These are phyloP conservation scores for Latheticus oryzae DNA, from an alignment of 2,888 invertebrate genomes.

Conservation along the genomic window DNA sequence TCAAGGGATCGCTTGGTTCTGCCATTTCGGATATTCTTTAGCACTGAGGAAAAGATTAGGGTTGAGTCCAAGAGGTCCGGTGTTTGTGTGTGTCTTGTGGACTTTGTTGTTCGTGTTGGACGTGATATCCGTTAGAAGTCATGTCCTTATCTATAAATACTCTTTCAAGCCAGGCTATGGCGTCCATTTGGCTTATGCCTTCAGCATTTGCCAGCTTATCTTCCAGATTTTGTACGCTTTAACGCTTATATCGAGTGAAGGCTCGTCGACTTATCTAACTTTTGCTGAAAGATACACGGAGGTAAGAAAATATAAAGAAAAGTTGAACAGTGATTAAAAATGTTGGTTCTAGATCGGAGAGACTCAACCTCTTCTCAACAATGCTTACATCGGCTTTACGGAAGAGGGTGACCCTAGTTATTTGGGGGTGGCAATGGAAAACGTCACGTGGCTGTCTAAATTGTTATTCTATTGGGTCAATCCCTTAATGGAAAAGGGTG, in stretches of 20 bases:
- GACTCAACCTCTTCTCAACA: slow-evolving; percentile 56
- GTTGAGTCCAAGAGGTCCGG: slow-evolving; percentile 80
- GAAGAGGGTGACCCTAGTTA: slow-evolving; percentile 76
- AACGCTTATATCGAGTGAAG: slow-evolving; percentile 76
- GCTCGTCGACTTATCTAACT: slow-evolving; percentile 65
- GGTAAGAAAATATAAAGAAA: no score
- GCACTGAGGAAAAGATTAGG: slow-evolving; percentile 75
- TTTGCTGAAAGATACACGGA: slow-evolving; percentile 49
- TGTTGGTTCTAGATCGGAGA: slow-evolving; percentile 51
- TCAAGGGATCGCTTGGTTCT: slow-evolving; percentile 82
- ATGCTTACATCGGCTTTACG: slow-evolving; percentile 74
- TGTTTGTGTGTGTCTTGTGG: slow-evolving; percentile 76
- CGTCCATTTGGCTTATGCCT: slow-evolving; percentile 68
- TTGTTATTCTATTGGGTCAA: slow-evolving; percentile 91
- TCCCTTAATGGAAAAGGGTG: slow-evolving; percentile 85
- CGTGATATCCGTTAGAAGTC: slow-evolving; percentile 77
- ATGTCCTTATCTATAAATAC: slow-evolving; percentile 67
- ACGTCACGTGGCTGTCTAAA: slow-evolving; percentile 75
- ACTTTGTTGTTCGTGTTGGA: slow-evolving; percentile 75
- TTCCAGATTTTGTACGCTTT: slow-evolving; percentile 77
- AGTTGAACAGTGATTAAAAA: no score
- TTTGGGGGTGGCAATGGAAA: slow-evolving; percentile 87
- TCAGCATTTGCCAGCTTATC: slow-evolving; percentile 72
- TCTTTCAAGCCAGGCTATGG: slow-evolving; percentile 55
- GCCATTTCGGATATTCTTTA: slow-evolving; percentile 82